Conservation (phyloP, 2,888 invertebrate species). For the Campoplex nolae region DNA sequence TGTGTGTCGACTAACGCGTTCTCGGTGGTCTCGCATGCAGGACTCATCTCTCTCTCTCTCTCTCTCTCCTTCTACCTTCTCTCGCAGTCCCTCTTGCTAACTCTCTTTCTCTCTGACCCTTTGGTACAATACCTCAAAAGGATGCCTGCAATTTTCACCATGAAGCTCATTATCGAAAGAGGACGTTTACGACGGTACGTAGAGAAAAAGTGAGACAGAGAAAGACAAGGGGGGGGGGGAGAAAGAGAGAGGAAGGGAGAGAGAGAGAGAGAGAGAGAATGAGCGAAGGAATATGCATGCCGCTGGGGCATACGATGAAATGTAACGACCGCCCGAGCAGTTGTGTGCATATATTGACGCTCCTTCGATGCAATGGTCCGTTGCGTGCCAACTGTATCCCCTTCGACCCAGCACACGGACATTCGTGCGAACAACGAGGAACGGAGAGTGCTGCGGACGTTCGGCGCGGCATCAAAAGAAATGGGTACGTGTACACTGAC, state of each 20-base stretch:
- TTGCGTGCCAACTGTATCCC: constrained; percentile 47
- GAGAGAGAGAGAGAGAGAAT: constrained; percentile 26
- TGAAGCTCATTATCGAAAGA: constrained; percentile 74
- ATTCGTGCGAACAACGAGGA: constrained; percentile 18
- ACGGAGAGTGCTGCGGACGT: not conserved
- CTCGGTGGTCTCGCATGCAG: constrained; percentile 39
- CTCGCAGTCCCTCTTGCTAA: not conserved
- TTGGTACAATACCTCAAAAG: constrained; percentile 27
- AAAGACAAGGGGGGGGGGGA: not conserved
- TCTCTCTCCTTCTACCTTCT: not conserved
- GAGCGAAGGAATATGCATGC: constrained; percentile 12
- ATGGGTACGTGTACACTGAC: constrained; percentile 25
- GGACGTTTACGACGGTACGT: constrained; percentile 71
- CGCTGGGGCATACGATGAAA: constrained; percentile 66
- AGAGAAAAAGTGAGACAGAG: not conserved
- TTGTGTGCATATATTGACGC: constrained; percentile 46
- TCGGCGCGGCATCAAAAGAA: constrained; percentile 17
- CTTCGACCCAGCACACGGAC: constrained; percentile 2
- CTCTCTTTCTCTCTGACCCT: constrained; percentile 19
- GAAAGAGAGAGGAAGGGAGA: not conserved
- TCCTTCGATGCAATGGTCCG: constrained; percentile 50
- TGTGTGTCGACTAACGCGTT: constrained; percentile 22
- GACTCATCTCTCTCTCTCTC: not conserved
- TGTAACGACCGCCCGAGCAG: constrained; percentile 68
- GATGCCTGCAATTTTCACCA: constrained; percentile 70